These are phyloP conservation scores for silkworm (Bombyx mori) DNA, from an alignment of 1,140 invertebrate genomes.

Conservation along the genomic window DNA sequence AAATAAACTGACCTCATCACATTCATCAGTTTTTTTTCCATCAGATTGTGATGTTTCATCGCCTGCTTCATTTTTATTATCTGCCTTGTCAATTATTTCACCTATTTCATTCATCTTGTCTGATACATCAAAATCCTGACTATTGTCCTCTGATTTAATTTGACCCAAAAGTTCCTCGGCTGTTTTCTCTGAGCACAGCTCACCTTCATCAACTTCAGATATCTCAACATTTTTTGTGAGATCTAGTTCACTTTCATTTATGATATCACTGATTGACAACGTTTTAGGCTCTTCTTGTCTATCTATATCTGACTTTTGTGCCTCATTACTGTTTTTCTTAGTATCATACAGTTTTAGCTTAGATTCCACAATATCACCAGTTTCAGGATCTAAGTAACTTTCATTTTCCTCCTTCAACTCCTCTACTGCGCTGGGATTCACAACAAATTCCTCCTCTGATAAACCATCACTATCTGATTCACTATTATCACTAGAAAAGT, in stretches of 20 bases:
- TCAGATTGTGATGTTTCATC: constrained; percentile 32
- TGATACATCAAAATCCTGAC: constrained; percentile 66
- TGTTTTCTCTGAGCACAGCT: constrained; percentile 57
- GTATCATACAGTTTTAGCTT: constrained; percentile 15
- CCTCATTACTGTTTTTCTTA: constrained; percentile 5
- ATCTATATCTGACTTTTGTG: constrained; percentile 16
- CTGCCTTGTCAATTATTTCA: constrained; percentile 65
- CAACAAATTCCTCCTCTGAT: constrained; percentile 64
- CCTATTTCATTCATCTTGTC: constrained; percentile 75
- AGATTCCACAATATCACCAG: constrained; percentile 60
- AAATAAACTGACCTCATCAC: constrained; percentile 33
- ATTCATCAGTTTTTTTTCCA: constrained; percentile 31
- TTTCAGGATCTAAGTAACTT: constrained; percentile 69
- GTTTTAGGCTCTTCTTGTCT: constrained; percentile 45
- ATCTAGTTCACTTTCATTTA: constrained; percentile 63
- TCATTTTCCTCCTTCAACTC: constrained; percentile 65
- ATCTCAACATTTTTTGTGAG: constrained; percentile 66
- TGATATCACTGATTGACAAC: constrained; percentile 64
- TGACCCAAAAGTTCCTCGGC: constrained; percentile 44
- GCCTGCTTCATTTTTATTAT: constrained; percentile 33
- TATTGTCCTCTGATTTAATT: constrained; percentile 51
- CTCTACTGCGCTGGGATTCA: constrained; percentile 61
- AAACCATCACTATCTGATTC: constrained; percentile 62
- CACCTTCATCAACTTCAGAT: constrained; percentile 59
- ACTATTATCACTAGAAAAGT: constrained; percentile 62